Percentiles rank a stretch among this genome's conserved stretches.
phyloP scores from a whole-genome alignment of 2,888 invertebrate genomes.

The Drosophila basisetae region DNA sequence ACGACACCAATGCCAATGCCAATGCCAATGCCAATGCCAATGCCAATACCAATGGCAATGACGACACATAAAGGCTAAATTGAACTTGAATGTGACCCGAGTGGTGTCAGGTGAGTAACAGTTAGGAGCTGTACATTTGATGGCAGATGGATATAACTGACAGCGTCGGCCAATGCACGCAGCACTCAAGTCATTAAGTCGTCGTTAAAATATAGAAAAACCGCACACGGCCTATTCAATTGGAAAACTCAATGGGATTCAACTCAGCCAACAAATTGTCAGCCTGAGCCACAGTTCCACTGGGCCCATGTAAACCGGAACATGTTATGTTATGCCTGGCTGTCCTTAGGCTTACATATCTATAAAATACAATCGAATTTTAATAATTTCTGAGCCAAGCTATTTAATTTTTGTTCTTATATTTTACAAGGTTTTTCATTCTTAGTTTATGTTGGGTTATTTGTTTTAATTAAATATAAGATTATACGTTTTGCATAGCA shows the following conservation, averaged over 20 bases:
- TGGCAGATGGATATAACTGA: conserved; percentile 30
- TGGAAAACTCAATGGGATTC: conserved; percentile 66
- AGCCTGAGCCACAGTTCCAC: neutral
- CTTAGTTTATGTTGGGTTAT: neutral
- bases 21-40: conserved; percentile 1
- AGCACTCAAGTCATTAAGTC: conserved; percentile 55
- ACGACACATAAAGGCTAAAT: conserved; percentile 72
- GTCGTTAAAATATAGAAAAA: conserved; percentile 52
- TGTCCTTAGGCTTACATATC: neutral
- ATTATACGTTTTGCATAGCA: neutral
- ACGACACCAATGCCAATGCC: conserved; percentile 45
- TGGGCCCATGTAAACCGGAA: conserved; percentile 15
- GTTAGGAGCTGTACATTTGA: conserved; percentile 11
- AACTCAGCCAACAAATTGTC: conserved; percentile 49
- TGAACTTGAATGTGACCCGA: conserved; percentile 68
- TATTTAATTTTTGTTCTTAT: neutral
- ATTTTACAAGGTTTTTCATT: neutral
- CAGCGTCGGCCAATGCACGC: conserved; percentile 29
- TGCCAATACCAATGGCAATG: conserved; percentile 39
- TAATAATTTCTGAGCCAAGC: neutral
- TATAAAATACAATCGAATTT: neutral
- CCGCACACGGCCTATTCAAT: conserved; percentile 53
- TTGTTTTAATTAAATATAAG: neutral
- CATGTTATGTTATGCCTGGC: conserved; percentile 19
- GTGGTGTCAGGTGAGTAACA: conserved; percentile 36